A percentile compares a stretch with the other conserved stretches of the same genome.
Evolutionary conservation across 53 echinoderm and acorn worm genomes (phyloP).

Genomic region (Arbacia lixula): DNA sequence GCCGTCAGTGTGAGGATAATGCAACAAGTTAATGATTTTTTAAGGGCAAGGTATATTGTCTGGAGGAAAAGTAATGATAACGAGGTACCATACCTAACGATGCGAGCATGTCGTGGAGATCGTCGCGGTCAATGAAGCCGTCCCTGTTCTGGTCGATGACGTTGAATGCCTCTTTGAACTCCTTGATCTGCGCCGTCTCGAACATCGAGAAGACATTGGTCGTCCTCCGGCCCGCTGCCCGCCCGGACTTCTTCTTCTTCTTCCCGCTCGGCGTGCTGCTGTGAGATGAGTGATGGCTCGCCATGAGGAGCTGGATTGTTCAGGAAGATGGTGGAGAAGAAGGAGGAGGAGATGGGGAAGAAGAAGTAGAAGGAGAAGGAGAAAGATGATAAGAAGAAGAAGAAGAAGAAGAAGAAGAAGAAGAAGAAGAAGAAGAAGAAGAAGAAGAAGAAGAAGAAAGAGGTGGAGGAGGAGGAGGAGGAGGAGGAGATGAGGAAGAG

Average conservation of each 20-base stretch:
- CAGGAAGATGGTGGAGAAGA: neutral
- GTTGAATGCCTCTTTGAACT: slow-evolving; percentile 86
- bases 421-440: slow-evolving; percentile 39
- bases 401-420: slow-evolving; percentile 39
- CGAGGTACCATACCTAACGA: slow-evolving; percentile 64
- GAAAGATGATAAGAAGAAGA: slow-evolving; percentile 4
- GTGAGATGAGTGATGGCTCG: neutral
- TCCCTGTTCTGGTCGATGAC: slow-evolving; percentile 87
- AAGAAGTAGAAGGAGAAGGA: slow-evolving; percentile 4
- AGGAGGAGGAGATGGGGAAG: slow-evolving; percentile 20
- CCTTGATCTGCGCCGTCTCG: slow-evolving; percentile 81
- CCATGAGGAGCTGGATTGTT: neutral
- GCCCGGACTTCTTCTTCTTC: slow-evolving; percentile 69
- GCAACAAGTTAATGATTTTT: too few relatives aligned
- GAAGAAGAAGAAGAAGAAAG: slow-evolving; percentile 27
- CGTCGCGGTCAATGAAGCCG: slow-evolving; percentile 81
- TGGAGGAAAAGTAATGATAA: too few relatives aligned
- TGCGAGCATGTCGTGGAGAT: slow-evolving; percentile 86
- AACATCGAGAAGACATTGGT: slow-evolving; percentile 89
- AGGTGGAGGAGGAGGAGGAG: neutral
- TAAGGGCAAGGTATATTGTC: too few relatives aligned
- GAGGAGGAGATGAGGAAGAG: too few relatives aligned
- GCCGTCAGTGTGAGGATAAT: too few relatives aligned
- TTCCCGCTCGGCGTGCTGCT: slow-evolving; percentile 68
- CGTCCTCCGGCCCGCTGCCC: slow-evolving; percentile 71